Evolutionary conservation across 2,888 invertebrate genomes (phyloP), one percentile per base, ranked within the genome.

Genomic region (Cancer borealis): DNA sequence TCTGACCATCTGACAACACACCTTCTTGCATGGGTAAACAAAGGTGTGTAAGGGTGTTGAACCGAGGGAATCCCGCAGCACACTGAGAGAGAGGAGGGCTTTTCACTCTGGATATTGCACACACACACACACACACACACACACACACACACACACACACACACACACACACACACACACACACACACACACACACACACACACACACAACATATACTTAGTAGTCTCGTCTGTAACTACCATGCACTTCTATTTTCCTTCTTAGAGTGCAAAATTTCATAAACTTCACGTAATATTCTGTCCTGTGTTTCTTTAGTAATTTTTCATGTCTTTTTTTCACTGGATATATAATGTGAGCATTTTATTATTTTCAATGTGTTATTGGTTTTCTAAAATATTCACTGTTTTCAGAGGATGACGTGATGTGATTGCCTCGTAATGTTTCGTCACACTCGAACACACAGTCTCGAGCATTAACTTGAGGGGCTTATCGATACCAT

Each of bases 71-170:
- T 54, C 54, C 1, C 54, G 54, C 54, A 3, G 54, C 54, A 60
- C 21, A 26, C 5, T 6, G 73, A 73, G 73, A 73, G 66, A 73
- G 73, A 26, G 73, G 5, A 60, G 60, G 14, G 54, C 12, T 54
- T 54, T 54, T 54, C 54, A 17, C 17, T 17, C 17, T 54, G 54
- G 54, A 54, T 54, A 54, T 54, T 54, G 54, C 60, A 21, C 5
- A 60, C 60, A 60, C 60, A 60, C 60, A 60, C 60, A 60, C 60
- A 60, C 60, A 60, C 60, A 60, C 60, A 60, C 60, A 60, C 60
- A 60, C 60, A 60, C 60, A 60, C 60, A 60, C 60, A 60, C 60
- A 60, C 60, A 60, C 60, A 60, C 60, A 60, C 17, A 60, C 60
- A 60, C 60, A 60, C 60, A 60, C 60, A 8, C 49, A 49, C 49